Conservation (phyloP, 1,140 invertebrate genomes). For the Drosophila pectinifera region DNA sequence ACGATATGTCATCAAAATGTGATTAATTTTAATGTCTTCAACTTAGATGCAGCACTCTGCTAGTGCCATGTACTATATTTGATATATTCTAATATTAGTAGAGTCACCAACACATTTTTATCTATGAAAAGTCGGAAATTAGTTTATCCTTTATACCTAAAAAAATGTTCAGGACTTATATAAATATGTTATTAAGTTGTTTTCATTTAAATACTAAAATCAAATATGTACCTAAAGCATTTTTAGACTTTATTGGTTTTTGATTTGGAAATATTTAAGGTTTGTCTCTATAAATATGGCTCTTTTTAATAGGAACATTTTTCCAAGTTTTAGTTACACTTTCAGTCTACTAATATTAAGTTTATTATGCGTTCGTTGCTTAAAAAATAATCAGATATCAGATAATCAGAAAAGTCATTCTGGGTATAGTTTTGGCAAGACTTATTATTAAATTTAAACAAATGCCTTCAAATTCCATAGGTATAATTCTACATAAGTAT, state of each 20-base stretch:
- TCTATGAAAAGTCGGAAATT: not conserved
- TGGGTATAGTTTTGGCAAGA: not conserved
- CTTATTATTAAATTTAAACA: too few species aligned
- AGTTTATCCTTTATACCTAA: too few species aligned
- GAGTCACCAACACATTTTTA: constrained; percentile 18
- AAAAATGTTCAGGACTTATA: too few species aligned
- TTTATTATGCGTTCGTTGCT: not conserved
- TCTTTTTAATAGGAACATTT: not conserved
- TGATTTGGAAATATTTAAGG: not conserved
- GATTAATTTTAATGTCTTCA: constrained; percentile 58
- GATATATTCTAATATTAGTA: constrained; percentile 29
- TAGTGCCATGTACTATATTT: constrained; percentile 8
- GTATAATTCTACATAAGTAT: too few species aligned
- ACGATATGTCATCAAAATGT: constrained; percentile 69
- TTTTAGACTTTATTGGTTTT: not conserved
- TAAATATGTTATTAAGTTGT: not conserved
- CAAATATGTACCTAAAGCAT: not conserved
- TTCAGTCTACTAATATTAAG: too few species aligned
- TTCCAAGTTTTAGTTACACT: too few species aligned
- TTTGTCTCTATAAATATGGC: too few species aligned
- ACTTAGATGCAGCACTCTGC: not conserved
- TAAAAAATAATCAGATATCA: not conserved
- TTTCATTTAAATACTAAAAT: not conserved
- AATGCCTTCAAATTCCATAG: not conserved
- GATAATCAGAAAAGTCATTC: not conserved